Evolutionary conservation across 2,797 vertebrate species (phyloP).

Genomic region (Esox lucius): DNA sequence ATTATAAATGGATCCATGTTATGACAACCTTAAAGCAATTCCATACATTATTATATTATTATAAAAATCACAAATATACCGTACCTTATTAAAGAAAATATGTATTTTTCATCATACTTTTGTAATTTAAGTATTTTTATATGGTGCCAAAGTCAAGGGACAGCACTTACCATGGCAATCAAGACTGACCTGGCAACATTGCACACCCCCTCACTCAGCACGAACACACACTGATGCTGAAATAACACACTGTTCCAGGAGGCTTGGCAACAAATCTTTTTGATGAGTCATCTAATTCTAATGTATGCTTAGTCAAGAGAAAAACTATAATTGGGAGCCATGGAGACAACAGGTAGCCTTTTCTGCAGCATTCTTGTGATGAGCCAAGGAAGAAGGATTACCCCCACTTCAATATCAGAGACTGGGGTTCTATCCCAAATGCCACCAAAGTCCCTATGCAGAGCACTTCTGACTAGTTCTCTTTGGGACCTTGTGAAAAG

Average conservation of each 20-base stretch:
- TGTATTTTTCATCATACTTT: no score
- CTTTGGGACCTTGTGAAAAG: neutral
- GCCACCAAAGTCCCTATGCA: neutral
- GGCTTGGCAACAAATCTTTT: slow-evolving; percentile 47
- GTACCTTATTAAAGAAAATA: no score
- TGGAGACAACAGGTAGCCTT: slow-evolving; percentile 61
- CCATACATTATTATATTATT: no score
- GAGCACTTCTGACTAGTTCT: neutral
- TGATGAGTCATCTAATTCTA: slow-evolving; percentile 66
- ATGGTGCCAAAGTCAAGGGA: no score
- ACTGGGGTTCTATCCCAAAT: neutral
- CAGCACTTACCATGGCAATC: no score
- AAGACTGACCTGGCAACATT: neutral
- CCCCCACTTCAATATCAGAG: neutral
- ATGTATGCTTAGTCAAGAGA: slow-evolving; percentile 63
- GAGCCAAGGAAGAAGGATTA: slow-evolving; percentile 31
- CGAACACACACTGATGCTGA: slow-evolving; percentile 64
- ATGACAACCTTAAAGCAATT: no score
- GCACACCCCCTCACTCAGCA: slow-evolving; percentile 32
- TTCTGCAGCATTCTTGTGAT: slow-evolving; percentile 40
- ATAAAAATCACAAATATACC: no score
- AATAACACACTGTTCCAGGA: slow-evolving; percentile 62
- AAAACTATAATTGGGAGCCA: slow-evolving; percentile 54
- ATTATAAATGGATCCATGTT: no score
- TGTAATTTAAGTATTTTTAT: no score